phyloP scores from a whole-genome alignment of 2,113 vertebrate species.

The Vidua chalybeata region DNA sequence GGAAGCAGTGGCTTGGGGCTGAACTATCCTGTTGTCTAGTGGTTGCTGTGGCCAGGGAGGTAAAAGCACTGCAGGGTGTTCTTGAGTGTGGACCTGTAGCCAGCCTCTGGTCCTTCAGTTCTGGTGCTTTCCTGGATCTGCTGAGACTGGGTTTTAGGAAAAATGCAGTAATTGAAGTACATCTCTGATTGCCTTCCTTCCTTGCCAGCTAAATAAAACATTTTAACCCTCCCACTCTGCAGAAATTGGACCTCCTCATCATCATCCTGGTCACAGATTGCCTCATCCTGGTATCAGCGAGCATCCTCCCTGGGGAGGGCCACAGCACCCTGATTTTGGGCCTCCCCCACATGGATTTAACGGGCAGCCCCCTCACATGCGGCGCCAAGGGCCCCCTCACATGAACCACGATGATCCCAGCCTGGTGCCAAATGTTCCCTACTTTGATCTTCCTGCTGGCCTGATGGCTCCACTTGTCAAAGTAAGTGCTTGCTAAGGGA shows the following conservation, averaged over 20 bases:
- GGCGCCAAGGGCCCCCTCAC: conserved; percentile 88
- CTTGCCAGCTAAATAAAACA: background rate
- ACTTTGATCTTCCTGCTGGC: conserved; percentile 96
- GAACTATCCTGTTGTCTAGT: background rate
- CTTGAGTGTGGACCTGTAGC: accelerated
- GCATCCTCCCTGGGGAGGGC: conserved; percentile 92
- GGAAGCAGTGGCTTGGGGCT: background rate
- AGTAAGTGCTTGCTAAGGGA: conserved; percentile 58
- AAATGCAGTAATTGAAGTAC: background rate
- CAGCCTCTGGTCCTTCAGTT: background rate
- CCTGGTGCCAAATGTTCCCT: conserved; percentile 95
- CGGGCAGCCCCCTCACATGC: conserved; percentile 92
- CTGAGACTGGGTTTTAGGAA: background rate
- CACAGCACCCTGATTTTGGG: conserved; percentile 90
- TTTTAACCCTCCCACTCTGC: background rate
- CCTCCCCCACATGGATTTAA: conserved; percentile 95
- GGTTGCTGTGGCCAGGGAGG: background rate
- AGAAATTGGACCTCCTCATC: conserved; percentile 97
- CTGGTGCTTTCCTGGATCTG: background rate
- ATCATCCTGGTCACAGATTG: conserved; percentile 91
- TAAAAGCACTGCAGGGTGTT: background rate
- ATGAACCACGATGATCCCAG: conserved; percentile 92
- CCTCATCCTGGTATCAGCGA: conserved; percentile 92
- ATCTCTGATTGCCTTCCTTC: background rate
- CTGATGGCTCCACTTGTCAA: conserved; percentile 97